phyloP scores from a whole-genome alignment of 2,888 invertebrate genomes.

The Prosopocoilus inquinatus region DNA sequence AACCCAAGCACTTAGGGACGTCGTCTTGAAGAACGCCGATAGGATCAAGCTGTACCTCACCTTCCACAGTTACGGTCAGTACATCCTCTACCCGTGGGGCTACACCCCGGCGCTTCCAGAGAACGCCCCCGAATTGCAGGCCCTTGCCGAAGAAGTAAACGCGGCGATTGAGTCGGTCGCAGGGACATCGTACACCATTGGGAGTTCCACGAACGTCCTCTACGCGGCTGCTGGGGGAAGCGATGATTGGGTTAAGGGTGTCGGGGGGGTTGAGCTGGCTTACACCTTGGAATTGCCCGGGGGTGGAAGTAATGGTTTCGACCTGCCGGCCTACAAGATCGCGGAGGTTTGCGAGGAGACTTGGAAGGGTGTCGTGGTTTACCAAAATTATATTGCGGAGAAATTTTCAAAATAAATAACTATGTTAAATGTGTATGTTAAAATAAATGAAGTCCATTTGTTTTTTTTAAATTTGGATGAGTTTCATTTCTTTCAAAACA shows the following conservation, averaged over 20 bases:
- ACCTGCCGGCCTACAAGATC: constrained; percentile 57
- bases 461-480: not conserved
- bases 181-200: constrained; percentile 44
- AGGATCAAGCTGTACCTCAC: constrained; percentile 65
- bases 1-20: constrained; percentile 57
- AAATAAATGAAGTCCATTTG: no score
- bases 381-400: constrained; percentile 46
- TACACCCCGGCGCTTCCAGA: constrained; percentile 54
- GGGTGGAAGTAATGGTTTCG: constrained; percentile 56
- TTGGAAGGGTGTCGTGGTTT: constrained; percentile 58
- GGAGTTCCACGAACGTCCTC: constrained; percentile 52
- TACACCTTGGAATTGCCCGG: constrained; percentile 66
- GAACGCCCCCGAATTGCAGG: constrained; percentile 51
- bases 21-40: constrained; percentile 59
- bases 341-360: constrained; percentile 58
- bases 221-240: constrained; percentile 60
- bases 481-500: no score
- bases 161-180: constrained; percentile 44
- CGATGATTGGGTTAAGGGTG: constrained; percentile 63
- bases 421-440: not conserved
- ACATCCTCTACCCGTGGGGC: constrained; percentile 68
- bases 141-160: constrained; percentile 49
- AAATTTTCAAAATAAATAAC: constrained; percentile 3
- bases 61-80: constrained; percentile 72
- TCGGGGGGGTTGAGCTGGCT: constrained; percentile 56